A percentile compares a stretch with the other conserved stretches of the same genome.
Conservation (phyloP, 2,888 invertebrate species). For the Andrena fulva region DNA sequence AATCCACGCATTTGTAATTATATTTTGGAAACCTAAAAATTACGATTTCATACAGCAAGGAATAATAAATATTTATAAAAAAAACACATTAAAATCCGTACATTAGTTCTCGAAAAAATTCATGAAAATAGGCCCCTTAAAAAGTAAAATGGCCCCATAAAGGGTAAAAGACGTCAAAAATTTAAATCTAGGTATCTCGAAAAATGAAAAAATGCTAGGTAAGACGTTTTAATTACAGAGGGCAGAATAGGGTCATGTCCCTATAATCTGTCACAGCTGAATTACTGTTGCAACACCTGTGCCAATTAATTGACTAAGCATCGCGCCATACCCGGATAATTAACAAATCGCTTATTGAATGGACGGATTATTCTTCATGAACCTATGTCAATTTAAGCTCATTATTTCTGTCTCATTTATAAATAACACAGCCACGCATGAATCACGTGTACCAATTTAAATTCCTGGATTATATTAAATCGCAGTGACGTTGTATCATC, state of each 20-base stretch:
- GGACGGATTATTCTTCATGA: conserved; percentile 29
- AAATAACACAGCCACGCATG: conserved; percentile 1
- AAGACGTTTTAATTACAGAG: not conserved
- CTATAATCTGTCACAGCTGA: not conserved
- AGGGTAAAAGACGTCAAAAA: no score
- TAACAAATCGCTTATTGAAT: conserved; percentile 32
- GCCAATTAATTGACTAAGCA: conserved; percentile 10
- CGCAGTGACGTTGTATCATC: conserved; percentile 1
- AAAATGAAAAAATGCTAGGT: no score
- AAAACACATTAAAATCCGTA: no score
- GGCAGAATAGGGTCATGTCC: not conserved
- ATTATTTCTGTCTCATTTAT: conserved; percentile 37
- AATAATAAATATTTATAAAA: no score
- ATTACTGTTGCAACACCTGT: not conserved
- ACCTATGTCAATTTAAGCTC: conserved; percentile 23
- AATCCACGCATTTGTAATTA: no score
- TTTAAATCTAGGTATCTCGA: no score
- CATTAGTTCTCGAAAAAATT: no score
- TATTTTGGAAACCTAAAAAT: no score
- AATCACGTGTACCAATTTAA: conserved; percentile 9
- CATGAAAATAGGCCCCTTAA: no score
- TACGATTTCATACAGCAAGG: no score
- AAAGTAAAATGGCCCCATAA: no score
- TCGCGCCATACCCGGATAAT: not conserved
- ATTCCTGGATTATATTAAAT: conserved; percentile 27